Conservation (phyloP, 2,888 invertebrate genomes). For the Ormia ochracea region DNA sequence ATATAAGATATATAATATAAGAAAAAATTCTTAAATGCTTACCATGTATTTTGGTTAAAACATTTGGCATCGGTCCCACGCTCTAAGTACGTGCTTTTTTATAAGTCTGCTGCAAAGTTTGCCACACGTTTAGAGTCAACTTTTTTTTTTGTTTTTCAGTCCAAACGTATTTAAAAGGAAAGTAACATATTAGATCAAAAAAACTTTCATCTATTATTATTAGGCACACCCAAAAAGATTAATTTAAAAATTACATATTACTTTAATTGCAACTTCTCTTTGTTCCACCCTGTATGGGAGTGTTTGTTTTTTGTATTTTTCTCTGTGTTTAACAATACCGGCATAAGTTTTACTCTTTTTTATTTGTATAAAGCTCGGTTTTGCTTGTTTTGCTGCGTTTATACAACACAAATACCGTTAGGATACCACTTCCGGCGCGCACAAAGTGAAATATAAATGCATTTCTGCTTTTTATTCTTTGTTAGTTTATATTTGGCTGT, state of each 20-base stretch:
- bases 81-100: too few species aligned
- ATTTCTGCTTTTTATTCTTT: conserved; percentile 44
- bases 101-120: too few species aligned
- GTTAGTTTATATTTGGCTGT: conserved; percentile 2
- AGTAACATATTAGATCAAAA: too few species aligned
- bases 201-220: too few species aligned
- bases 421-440: conserved; percentile 62
- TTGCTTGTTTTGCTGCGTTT: conserved; percentile 53
- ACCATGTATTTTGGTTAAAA: too few species aligned
- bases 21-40: too few species aligned
- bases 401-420: conserved; percentile 60
- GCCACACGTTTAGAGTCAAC: too few species aligned
- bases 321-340: conserved; percentile 60
- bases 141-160: too few species aligned
- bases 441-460: conserved; percentile 54
- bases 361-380: conserved; percentile 40
- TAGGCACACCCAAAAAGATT: too few species aligned
- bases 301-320: conserved; percentile 25
- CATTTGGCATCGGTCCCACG: too few species aligned
- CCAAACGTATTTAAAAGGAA: too few species aligned
- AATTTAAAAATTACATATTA: background rate
- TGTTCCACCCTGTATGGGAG: background rate
- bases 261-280: background rate
- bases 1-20: too few species aligned
- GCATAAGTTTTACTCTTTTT: conserved; percentile 48